Evolutionary conservation across 2,888 invertebrate genomes (phyloP).

Genomic region (Drosophila basisetae): DNA sequence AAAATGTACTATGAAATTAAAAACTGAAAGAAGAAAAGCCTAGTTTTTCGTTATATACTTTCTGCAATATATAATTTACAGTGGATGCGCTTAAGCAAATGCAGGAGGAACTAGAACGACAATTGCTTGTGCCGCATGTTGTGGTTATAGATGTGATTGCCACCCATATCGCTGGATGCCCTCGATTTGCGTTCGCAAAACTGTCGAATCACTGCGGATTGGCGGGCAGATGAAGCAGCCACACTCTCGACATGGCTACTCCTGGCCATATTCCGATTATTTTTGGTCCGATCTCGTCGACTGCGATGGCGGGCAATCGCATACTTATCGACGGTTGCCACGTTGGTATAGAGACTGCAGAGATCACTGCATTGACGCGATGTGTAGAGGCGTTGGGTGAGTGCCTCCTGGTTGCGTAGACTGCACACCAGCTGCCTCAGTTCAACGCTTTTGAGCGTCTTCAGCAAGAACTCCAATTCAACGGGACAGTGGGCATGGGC

Average conservation of each 20-base stretch:
- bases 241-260: slow-evolving; percentile 5
- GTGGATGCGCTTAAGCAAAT: neutral
- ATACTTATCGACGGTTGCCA: slow-evolving; percentile 40
- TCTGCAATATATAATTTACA: neutral
- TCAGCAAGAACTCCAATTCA: slow-evolving; percentile 39
- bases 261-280: neutral
- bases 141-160: neutral
- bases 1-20: too few relatives aligned
- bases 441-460: slow-evolving; percentile 17
- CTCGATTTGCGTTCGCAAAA: slow-evolving; percentile 24
- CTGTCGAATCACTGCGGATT: slow-evolving; percentile 21
- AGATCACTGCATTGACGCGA: slow-evolving; percentile 33
- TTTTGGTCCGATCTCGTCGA: neutral
- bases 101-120: neutral
- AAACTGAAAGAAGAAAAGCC: neutral
- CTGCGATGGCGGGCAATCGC: slow-evolving; percentile 16
- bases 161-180: fast-evolving
- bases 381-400: slow-evolving; percentile 20
- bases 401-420: slow-evolving; percentile 36
- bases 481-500: slow-evolving; percentile 32
- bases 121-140: neutral
- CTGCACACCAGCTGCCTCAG: slow-evolving; percentile 54
- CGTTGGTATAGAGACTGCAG: slow-evolving; percentile 46
- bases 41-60: neutral
- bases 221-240: neutral